Base-by-base conservation (phyloP, 2,797 vertebrate genomes). In the Tiaroga cobitis region DNA sequence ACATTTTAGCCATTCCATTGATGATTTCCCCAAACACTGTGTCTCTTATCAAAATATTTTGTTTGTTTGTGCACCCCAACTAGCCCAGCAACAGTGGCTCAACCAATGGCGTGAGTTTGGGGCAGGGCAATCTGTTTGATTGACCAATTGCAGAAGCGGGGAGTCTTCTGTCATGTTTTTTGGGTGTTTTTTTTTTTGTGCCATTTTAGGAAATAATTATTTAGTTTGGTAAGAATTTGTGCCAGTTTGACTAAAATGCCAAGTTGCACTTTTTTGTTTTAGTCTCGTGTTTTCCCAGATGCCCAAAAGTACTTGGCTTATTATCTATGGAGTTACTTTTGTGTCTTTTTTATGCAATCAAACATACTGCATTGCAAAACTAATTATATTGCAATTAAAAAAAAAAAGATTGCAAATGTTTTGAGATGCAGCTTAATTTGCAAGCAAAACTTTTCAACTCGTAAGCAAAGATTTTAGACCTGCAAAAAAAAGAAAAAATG, bases 71-170 rank as follows among this genome's bases (percentile, higher is more conserved):
- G 79, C 21, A 51, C 49, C 9, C 29, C 11, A 54, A 51, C 29
- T 19, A 68, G 79, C 79, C 79, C 32, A 81, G 79, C 79, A 81
- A 81, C 63, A 81, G 63, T 63, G 56, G 37, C 37, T 79, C 37
- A 18, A 43, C 76, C 37, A 79, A 79, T 81, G 16, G 10, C 16
- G 16, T 54, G 46, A 24, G 59, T 49, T 80, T 67, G n/a, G 41
- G 41, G 77, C 0, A 5, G 61, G 13, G 8, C 21, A 34, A 67
- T 51, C 46, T 68, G 61, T 10, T 37, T 67, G 43, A n/a, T 8
- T 43, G 43, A 68, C 79, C 63, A 80, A 80, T 80, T 26, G 63
- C 43, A 49, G 43, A 81, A 32, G 13, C 13, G 8, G 8, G 21
- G 41, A 67, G 61, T 80, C 10, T 80, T 43, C 24, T 0, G 5